Conservation (phyloP, 1,140 invertebrate genomes). For the Marisa cornuarietis region DNA sequence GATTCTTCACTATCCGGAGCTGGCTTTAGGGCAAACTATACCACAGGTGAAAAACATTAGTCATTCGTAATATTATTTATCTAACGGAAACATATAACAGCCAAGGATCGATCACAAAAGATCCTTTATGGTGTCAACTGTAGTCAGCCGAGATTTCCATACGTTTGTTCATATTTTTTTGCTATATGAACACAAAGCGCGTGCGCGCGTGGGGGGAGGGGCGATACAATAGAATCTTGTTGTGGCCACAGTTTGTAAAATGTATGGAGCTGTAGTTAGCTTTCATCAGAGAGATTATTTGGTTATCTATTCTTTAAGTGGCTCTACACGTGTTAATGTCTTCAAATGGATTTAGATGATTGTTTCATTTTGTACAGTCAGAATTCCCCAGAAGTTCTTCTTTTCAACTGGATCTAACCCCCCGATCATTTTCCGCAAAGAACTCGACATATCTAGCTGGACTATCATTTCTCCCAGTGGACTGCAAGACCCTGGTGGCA, state of each 20-base stretch:
- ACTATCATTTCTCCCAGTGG: no score
- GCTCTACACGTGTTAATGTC: no score
- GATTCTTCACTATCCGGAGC: no score
- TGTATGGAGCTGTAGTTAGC: neutral
- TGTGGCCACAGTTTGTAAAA: neutral
- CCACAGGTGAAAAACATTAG: no score
- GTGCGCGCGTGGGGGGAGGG: neutral
- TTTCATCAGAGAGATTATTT: neutral
- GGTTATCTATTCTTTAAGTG: neutral
- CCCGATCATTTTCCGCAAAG: neutral
- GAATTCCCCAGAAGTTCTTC: neutral
- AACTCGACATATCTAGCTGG: neutral
- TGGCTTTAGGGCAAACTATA: no score
- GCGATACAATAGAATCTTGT: neutral
- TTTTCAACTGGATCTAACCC: neutral
- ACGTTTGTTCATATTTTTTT: no score
- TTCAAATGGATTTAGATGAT: neutral
- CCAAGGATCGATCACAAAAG: no score
- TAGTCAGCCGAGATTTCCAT: no score
- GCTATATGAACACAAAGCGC: no score
- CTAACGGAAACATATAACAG: no score
- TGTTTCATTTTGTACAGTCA: neutral
- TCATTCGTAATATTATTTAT: no score
- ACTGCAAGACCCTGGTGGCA: neutral
- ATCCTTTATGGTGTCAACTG: no score